Conservation (phyloP, 2,113 vertebrate species). For the Lontra canadensis region DNA sequence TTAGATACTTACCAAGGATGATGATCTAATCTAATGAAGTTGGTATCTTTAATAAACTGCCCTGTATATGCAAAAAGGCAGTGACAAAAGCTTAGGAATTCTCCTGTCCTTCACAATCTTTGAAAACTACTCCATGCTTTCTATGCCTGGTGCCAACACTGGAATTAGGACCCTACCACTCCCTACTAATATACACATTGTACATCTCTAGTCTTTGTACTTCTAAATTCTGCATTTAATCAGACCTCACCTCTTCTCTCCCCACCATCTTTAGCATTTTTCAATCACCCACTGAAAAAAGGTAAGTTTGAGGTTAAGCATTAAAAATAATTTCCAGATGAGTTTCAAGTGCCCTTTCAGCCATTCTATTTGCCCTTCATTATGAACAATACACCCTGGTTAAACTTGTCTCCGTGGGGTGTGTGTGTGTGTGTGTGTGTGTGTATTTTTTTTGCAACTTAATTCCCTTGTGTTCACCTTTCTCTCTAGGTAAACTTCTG, state of each 20-base stretch:
- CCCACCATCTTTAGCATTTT: neutral
- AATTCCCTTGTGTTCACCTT: neutral
- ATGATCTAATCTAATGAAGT: neutral
- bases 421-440: neutral
- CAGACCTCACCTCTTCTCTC: neutral
- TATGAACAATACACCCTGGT: neutral
- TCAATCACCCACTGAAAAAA: neutral
- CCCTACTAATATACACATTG: neutral
- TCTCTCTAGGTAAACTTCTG: neutral
- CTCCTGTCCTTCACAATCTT: neutral
- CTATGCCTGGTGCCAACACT: neutral
- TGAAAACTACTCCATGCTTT: neutral
- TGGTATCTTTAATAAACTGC: neutral
- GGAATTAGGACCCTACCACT: neutral
- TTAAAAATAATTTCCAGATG: neutral
- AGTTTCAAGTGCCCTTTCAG: neutral
- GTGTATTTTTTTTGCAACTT: neutral
- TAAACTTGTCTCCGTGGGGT: neutral
- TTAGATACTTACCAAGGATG: constrained; percentile 3
- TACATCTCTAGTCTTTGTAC: neutral
- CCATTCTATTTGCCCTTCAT: neutral
- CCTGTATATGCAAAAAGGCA: neutral
- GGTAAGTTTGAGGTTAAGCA: neutral
- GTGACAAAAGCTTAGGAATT: neutral
- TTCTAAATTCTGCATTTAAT: neutral